Evolutionary conservation across 2,797 vertebrate species (phyloP).

Genomic region (Semotilus atromaculatus): DNA sequence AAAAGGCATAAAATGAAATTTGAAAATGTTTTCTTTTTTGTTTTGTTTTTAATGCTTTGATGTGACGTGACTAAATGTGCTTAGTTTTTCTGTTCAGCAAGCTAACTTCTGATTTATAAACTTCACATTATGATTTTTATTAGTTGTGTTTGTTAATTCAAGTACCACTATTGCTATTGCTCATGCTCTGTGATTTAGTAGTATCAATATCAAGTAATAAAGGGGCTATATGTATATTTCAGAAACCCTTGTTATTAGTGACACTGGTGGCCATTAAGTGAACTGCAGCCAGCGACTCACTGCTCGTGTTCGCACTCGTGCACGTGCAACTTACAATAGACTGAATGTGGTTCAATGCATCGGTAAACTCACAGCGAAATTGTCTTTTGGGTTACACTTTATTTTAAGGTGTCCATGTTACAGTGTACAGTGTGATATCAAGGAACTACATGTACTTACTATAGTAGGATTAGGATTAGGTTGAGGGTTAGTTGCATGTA

Average conservation of each 20-base stretch:
- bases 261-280: background rate
- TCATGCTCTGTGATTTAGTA: background rate
- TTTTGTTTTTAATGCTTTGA: background rate
- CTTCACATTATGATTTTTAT: background rate
- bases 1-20: conserved; percentile 30
- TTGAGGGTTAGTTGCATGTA: no score
- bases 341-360: background rate
- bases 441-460: no score
- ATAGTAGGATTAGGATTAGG: no score
- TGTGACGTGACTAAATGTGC: background rate
- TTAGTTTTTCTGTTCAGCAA: background rate
- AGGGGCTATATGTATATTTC: background rate
- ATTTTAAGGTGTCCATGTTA: no score
- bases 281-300: background rate
- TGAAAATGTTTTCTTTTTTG: background rate
- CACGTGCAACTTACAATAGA: background rate
- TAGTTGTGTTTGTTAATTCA: background rate
- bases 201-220: background rate
- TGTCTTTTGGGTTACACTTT: no score
- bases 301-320: no score
- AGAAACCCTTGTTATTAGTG: background rate
- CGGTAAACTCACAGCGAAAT: background rate
- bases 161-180: background rate
- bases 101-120: background rate
- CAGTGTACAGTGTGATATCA: no score